Evolutionary conservation across 2,797 vertebrate genomes (phyloP).

Genomic region (Dendrocincla tyrannina): DNA sequence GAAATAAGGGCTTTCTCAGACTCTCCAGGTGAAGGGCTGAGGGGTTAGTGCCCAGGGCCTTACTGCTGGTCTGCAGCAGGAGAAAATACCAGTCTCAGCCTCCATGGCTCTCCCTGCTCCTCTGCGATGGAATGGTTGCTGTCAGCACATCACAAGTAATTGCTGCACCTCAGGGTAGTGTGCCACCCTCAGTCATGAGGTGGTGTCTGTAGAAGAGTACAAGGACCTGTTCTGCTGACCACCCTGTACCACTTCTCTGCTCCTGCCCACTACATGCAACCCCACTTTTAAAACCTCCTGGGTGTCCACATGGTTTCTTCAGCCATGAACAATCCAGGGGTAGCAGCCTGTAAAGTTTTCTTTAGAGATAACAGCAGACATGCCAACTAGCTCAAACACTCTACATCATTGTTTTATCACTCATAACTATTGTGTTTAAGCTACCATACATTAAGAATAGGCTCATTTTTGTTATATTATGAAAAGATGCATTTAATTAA

Average conservation of each 20-base stretch:
- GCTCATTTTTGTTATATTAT: not conserved
- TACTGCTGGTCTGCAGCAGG: not conserved
- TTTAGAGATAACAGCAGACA: not conserved
- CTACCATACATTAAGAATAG: not conserved
- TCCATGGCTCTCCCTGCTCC: not conserved
- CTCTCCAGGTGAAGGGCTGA: not conserved
- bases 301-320: not conserved
- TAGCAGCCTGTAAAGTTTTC: not conserved
- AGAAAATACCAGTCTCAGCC: not conserved
- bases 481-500: not conserved
- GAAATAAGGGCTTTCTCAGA: not conserved
- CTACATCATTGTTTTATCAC: not conserved
- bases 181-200: too few species aligned
- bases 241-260: not conserved
- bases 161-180: not conserved
- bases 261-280: not conserved
- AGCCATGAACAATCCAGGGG: not conserved
- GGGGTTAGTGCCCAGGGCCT: not conserved
- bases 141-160: not conserved
- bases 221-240: not conserved
- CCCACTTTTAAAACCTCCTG: not conserved
- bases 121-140: rapidly evolving
- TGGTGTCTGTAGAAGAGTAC: not conserved
- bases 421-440: not conserved
- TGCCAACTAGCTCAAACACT: not conserved